These are phyloP conservation scores for Oligia latruncula DNA, from an alignment of 2,888 invertebrate genomes.

Conservation along the genomic window DNA sequence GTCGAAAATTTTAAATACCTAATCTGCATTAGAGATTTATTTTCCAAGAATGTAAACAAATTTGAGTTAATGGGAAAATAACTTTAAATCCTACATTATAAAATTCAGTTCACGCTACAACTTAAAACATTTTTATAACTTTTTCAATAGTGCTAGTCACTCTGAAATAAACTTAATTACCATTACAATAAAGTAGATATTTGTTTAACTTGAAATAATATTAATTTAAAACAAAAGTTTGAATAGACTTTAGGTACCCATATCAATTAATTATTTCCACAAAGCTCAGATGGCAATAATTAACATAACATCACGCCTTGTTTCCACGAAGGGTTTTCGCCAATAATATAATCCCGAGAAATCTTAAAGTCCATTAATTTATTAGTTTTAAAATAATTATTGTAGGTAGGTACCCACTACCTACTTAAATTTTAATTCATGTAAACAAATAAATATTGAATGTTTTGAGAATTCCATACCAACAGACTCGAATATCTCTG, in stretches of 20 bases:
- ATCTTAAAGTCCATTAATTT: constrained; percentile 21
- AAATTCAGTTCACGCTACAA: too few species aligned
- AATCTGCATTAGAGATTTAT: too few species aligned
- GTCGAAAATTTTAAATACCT: too few species aligned
- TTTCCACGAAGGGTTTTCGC: background rate
- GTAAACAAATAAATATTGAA: constrained; percentile 52
- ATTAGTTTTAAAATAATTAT: constrained; percentile 2
- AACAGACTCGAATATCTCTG: constrained; percentile 61
- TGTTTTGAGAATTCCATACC: constrained; percentile 62
- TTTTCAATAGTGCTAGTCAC: too few species aligned
- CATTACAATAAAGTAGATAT: too few species aligned
- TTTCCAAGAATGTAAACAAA: too few species aligned
- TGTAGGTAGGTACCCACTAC: background rate
- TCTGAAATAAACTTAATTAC: too few species aligned
- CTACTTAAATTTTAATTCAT: constrained; percentile 36
- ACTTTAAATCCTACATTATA: too few species aligned
- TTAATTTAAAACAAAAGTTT: too few species aligned
- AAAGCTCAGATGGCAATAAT: background rate
- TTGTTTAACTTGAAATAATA: too few species aligned
- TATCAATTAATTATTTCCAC: background rate
- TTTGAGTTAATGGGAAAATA: too few species aligned
- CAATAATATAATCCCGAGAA: constrained; percentile 2
- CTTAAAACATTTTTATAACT: too few species aligned
- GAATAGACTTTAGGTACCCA: background rate
- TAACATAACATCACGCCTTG: background rate